These are phyloP conservation scores for Drosophila jambulina DNA, from an alignment of 1,140 invertebrate genomes.

Conservation along the genomic window DNA sequence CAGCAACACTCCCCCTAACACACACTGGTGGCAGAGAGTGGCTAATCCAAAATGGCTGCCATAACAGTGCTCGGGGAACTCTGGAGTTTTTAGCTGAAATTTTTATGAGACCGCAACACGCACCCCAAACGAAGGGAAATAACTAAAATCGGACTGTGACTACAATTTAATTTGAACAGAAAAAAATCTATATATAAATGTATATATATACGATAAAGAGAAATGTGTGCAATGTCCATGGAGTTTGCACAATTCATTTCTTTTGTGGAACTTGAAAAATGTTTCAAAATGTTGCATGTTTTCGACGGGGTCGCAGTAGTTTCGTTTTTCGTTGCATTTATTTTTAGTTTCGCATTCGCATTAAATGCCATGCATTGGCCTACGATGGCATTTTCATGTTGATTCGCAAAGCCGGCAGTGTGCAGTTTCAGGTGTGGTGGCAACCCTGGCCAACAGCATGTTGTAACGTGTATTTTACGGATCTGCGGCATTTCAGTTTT, in stretches of 20 bases:
- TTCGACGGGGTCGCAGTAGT: conserved; percentile 7
- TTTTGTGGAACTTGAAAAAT: conserved; percentile 60
- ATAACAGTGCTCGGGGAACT: conserved; percentile 42
- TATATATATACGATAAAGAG: conserved; percentile 12
- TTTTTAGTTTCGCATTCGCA: conserved; percentile 48
- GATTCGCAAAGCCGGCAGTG: conserved; percentile 20
- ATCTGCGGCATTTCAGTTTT: conserved; percentile 19
- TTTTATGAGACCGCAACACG: conserved; percentile 77
- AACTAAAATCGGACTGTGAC: conserved; percentile 67
- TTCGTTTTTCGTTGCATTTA: conserved; percentile 34
- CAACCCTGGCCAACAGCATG: conserved; percentile 16
- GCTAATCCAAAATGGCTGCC: conserved; percentile 71
- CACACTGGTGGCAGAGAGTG: conserved; percentile 2
- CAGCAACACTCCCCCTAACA: not conserved
- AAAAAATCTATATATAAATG: conserved; percentile 43
- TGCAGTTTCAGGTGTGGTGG: conserved; percentile 5
- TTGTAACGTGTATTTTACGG: conserved; percentile 42
- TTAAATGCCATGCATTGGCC: conserved; percentile 61
- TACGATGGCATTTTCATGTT: conserved; percentile 76
- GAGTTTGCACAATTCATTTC: conserved; percentile 40
- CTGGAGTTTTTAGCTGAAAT: conserved; percentile 59
- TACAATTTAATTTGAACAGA: conserved; percentile 75
- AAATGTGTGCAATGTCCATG: conserved; percentile 22
- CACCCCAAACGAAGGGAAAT: conserved; percentile 33
- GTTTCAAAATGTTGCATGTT: conserved; percentile 53